Base-by-base conservation (phyloP, 2,113 vertebrate genomes). In the Theropithecus gelada region DNA sequence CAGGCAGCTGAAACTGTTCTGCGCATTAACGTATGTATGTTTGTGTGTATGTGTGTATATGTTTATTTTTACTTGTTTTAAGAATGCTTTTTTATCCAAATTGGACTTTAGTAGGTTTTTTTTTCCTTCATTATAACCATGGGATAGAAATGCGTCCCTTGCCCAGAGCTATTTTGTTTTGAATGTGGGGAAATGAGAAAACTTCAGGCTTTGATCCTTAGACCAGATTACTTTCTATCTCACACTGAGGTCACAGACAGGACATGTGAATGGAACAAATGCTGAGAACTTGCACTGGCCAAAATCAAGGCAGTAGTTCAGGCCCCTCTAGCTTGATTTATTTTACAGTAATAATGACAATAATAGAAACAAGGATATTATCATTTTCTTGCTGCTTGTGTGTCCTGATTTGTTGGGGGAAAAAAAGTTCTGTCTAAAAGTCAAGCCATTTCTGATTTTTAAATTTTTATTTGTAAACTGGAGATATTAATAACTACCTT, bases 201-300 rank as follows among this genome's bases (percentile, higher is more conserved):
- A 89, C 38, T 76, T 93, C 94, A 97, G 94, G 75, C 97, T 97
- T 97, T 97, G 96, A 96, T 94, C 96, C 90, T 87, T 55, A 22
- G 55, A 93, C 68, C 43, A 90, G 80, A 96, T 92, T 80, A 85
- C 87, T 93, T 95, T 94, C 76, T 40, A 43, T 96, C 93, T 93
- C 87, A 73, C 92, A 86, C 4, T 40, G 94, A 97, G 96, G 96
- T 94, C 96, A 80, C 23, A 80, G 83, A 93, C 48, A 93, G 80
- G 95, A 86, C 97, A 90, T 64, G 83, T 94, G 94, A 96, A 80
- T 30, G 50, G 75, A 83, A 86, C 17, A 35, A 81, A 66, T 32
- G n/a, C 75, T 90, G 93, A 80, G 61, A 96, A 50, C 32, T 27
- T 57, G 14, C 83, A 18, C 25, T 57, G 82, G 52, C 52, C 73